Evolutionary conservation across 2,797 vertebrate genomes (phyloP).

Genomic region (Arnoldichthys spilopterus): DNA sequence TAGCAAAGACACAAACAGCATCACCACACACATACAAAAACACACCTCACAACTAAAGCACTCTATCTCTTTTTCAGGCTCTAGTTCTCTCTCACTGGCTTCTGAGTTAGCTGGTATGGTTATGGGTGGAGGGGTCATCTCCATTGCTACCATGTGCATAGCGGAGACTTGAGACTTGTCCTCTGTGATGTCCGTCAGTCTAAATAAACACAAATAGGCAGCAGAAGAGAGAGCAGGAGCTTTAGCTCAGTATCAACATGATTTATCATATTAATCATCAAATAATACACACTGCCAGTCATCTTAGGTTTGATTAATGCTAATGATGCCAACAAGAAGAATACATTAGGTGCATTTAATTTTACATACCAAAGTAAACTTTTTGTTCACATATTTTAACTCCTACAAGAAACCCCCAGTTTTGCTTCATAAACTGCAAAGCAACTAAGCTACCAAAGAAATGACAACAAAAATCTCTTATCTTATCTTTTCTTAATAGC

Average conservation of each 20-base stretch:
- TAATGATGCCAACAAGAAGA: neutral
- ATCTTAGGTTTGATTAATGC: neutral
- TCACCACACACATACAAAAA: slow-evolving; percentile 15
- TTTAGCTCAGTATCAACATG: too few species aligned
- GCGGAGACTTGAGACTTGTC: slow-evolving; percentile 57
- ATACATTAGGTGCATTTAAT: too few species aligned
- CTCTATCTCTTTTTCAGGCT: slow-evolving; percentile 23
- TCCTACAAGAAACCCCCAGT: neutral
- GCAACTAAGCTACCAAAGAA: neutral
- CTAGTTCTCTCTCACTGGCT: slow-evolving; percentile 28
- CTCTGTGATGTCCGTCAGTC: slow-evolving; percentile 64
- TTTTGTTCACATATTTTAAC: too few species aligned
- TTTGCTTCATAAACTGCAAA: neutral
- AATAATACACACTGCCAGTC: too few species aligned
- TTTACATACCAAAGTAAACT: too few species aligned
- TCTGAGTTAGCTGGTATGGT: slow-evolving; percentile 59
- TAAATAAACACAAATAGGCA: slow-evolving; percentile 51
- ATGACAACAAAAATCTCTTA: too few species aligned
- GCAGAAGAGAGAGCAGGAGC: neutral
- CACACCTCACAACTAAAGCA: slow-evolving; percentile 40
- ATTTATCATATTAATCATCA: too few species aligned
- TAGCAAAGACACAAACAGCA: slow-evolving; percentile 19
- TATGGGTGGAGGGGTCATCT: slow-evolving; percentile 69
- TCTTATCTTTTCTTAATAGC: too few species aligned
- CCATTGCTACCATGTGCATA: slow-evolving; percentile 43